Conservation (phyloP, 2,113 vertebrate genomes). For the Jacana jacana region DNA sequence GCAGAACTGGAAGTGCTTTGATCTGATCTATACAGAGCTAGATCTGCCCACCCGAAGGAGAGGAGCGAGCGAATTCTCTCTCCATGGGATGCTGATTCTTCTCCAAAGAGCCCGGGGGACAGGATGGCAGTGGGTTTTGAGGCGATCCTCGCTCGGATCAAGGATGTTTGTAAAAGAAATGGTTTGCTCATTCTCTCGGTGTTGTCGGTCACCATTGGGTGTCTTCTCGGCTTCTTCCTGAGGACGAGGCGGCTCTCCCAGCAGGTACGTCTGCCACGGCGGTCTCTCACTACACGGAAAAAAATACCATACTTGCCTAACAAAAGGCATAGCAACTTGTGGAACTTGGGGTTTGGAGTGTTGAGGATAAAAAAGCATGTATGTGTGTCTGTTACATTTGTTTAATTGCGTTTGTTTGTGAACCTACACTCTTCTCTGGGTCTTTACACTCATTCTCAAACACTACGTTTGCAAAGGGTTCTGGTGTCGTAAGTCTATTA, state of each 20-base stretch:
- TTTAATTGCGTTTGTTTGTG: background rate
- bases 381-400: background rate
- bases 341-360: background rate
- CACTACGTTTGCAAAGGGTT: background rate
- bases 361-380: background rate
- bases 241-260: slow-evolving; percentile 89
- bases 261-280: slow-evolving; percentile 81
- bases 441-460: background rate
- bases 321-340: background rate
- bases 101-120: slow-evolving; percentile 48
- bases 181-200: slow-evolving; percentile 96
- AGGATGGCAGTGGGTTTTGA: slow-evolving; percentile 84
- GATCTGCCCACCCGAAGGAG: slow-evolving; percentile 32
- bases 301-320: background rate
- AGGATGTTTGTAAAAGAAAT: slow-evolving; percentile 92
- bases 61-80: slow-evolving; percentile 26
- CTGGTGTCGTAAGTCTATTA: too few relatives aligned
- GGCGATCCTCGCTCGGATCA: slow-evolving; percentile 83
- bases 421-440: background rate
- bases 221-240: slow-evolving; percentile 95
- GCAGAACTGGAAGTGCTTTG: slow-evolving; percentile 73
- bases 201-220: slow-evolving; percentile 93
- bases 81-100: slow-evolving; percentile 80
- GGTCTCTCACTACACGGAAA: background rate
- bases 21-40: slow-evolving; percentile 74